Conservation (phyloP, 2,888 invertebrate species). For the Tholera decimalis region DNA sequence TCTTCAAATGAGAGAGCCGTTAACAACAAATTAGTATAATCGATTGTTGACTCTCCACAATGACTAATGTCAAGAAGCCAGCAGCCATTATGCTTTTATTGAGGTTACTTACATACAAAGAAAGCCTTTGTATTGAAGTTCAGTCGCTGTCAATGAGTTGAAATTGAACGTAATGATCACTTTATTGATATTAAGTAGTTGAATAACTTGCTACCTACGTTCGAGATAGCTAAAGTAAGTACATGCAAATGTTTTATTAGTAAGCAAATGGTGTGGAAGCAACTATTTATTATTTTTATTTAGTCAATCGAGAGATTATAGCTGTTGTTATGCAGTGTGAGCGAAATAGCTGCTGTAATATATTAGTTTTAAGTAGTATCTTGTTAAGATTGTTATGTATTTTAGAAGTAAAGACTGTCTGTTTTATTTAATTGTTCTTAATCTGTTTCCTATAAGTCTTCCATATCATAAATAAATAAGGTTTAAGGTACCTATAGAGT, state of each 20-base stretch:
- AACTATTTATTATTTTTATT: no score
- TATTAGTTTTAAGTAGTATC: no score
- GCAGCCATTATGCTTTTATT: constrained; percentile 31
- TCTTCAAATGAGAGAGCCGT: constrained; percentile 19
- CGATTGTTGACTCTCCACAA: constrained; percentile 27
- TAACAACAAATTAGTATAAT: constrained; percentile 23
- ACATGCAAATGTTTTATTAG: constrained; percentile 20
- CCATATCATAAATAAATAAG: no score
- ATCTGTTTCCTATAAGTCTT: no score
- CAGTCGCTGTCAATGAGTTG: constrained; percentile 34
- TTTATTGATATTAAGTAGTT: constrained; percentile 22
- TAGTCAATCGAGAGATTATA: no score
- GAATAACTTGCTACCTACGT: background rate
- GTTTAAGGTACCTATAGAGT: background rate
- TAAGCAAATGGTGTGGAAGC: constrained; percentile 1
- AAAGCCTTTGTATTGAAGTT: constrained; percentile 23
- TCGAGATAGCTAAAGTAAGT: constrained; percentile 1
- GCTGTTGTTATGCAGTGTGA: no score
- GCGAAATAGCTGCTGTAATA: no score
- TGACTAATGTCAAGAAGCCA: constrained; percentile 33
- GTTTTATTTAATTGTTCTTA: no score
- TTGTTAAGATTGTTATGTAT: no score
- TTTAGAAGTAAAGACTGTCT: no score
- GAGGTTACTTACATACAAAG: constrained; percentile 15
- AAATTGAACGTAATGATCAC: constrained; percentile 38